Evolutionary conservation across 2,113 vertebrate genomes (phyloP).

Genomic region (Pseudopodoces humilis): DNA sequence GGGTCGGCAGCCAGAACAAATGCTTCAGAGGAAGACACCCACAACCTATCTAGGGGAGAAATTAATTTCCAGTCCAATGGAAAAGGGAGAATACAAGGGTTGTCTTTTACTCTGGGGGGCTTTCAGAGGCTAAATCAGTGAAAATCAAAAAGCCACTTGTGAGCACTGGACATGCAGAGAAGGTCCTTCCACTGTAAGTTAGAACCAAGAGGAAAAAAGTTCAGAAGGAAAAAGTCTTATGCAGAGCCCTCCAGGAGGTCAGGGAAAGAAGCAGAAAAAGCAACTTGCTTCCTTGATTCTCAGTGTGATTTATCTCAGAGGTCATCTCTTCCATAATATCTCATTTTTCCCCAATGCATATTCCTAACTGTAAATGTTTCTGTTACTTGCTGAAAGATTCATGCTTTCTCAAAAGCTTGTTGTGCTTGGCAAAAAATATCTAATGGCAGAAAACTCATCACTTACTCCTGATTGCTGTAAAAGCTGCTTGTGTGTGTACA

Average conservation of each 20-base stretch:
- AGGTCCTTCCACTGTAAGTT: background rate
- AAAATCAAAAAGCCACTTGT: background rate
- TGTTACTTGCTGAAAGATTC: constrained; percentile 47
- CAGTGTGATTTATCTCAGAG: constrained; percentile 12
- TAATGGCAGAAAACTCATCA: constrained; percentile 61
- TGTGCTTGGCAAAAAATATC: constrained; percentile 56
- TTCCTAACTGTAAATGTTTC: constrained; percentile 48
- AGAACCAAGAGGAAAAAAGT: background rate
- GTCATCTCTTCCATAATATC: constrained; percentile 53
- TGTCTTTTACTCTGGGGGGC: background rate
- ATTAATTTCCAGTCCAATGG: background rate
- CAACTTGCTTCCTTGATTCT: constrained; percentile 23
- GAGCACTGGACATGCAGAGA: background rate
- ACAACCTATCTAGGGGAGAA: background rate
- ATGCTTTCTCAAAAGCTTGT: constrained; percentile 48
- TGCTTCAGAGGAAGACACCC: background rate
- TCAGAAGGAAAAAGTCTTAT: background rate
- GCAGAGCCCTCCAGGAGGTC: background rate
- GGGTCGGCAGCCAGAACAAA: background rate
- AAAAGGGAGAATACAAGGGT: background rate
- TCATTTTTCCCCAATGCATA: constrained; percentile 35
- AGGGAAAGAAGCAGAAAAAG: constrained; percentile 12
- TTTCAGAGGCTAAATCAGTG: background rate
- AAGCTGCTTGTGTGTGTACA: constrained; percentile 41
- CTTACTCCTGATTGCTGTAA: constrained; percentile 56